Evolutionary conservation across 2,888 invertebrate species (phyloP).

Genomic region (Barypeithes pellucidus): DNA sequence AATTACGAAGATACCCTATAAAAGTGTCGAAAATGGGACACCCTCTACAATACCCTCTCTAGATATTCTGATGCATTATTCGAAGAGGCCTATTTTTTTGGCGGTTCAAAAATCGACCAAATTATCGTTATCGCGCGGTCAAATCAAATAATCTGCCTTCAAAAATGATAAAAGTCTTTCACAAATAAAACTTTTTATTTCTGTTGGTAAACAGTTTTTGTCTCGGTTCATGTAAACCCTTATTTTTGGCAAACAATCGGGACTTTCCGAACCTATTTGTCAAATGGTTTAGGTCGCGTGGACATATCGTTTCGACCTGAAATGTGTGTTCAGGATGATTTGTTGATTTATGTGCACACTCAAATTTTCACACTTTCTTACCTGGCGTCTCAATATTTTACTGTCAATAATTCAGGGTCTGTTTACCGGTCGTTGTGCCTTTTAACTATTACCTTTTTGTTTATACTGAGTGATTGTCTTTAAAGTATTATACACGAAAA

Average conservation of each 20-base stretch:
- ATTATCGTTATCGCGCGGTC: no score
- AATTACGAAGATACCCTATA: no score
- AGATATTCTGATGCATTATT: no score
- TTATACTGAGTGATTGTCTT: no score
- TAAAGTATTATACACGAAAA: no score
- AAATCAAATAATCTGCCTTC: slow-evolving; percentile 15
- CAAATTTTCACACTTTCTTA: slow-evolving; percentile 38
- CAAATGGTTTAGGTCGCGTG: slow-evolving; percentile 48
- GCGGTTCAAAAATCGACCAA: no score
- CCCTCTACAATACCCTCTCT: no score
- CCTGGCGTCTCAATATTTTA: slow-evolving; percentile 33
- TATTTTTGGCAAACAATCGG: slow-evolving; percentile 26
- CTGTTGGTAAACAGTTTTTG: slow-evolving; percentile 28
- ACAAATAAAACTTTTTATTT: slow-evolving; percentile 21
- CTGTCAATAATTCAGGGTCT: slow-evolving; percentile 29
- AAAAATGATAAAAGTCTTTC: slow-evolving; percentile 6
- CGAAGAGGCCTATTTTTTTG: no score
- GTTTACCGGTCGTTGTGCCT: slow-evolving; percentile 25
- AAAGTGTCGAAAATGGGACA: no score
- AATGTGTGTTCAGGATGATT: slow-evolving; percentile 42
- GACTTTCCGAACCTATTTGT: slow-evolving; percentile 27
- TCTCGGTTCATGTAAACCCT: slow-evolving; percentile 9
- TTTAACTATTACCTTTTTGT: slow-evolving; percentile 11
- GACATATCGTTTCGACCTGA: slow-evolving; percentile 27
- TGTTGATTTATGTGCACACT: slow-evolving; percentile 27